phyloP scores from a whole-genome alignment of 2,113 vertebrate species.

The Asarcornis scutulata region DNA sequence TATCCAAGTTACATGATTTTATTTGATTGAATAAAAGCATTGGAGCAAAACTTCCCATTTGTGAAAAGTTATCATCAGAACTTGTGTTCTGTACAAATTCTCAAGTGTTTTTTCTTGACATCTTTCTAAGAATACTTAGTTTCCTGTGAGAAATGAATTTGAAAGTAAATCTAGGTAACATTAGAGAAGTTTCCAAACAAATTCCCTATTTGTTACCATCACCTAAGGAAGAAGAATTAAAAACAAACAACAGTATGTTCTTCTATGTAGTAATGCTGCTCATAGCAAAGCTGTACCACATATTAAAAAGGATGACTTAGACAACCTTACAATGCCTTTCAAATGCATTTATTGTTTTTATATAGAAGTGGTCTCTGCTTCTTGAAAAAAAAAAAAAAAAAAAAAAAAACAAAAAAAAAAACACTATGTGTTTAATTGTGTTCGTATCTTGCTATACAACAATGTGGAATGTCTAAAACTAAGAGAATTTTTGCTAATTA shows the following conservation, averaged over 20 bases:
- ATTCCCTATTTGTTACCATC: neutral
- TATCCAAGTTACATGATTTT: neutral
- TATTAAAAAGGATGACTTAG: neutral
- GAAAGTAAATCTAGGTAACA: neutral
- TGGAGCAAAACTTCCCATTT: neutral
- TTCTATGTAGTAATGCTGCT: neutral
- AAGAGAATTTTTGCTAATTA: neutral
- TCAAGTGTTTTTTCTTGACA: neutral
- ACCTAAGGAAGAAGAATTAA: neutral
- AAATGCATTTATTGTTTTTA: neutral
- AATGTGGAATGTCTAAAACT: neutral
- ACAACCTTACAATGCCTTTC: neutral
- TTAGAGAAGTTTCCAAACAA: neutral
- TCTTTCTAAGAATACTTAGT: neutral
- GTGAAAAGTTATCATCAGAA: neutral
- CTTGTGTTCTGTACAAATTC: neutral
- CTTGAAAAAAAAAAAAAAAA: neutral
- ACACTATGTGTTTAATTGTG: neutral
- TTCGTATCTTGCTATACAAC: neutral
- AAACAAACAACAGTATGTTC: neutral
- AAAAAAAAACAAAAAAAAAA: neutral
- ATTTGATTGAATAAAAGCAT: neutral
- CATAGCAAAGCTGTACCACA: neutral
- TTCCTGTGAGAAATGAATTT: neutral
- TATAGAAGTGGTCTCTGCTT: neutral